These are phyloP conservation scores for Microcebus jonahi DNA, from an alignment of 2,113 vertebrate species.

Conservation along the genomic window DNA sequence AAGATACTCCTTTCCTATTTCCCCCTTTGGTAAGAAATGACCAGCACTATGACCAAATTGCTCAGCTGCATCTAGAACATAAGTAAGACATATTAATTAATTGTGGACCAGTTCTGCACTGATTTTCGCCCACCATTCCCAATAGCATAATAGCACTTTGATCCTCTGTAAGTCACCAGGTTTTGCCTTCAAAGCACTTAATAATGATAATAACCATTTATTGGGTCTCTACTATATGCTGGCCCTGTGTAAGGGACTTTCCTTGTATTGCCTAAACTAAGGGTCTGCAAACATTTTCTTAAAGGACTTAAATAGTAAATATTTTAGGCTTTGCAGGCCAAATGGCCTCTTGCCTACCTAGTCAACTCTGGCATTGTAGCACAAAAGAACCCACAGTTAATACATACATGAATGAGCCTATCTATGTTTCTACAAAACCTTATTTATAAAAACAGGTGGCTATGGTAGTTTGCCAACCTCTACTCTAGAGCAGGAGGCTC, in stretches of 20 bases:
- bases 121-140: not conserved
- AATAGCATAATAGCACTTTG: not conserved
- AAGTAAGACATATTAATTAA: not conserved
- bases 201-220: not conserved
- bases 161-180: not conserved
- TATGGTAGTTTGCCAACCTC: not conserved
- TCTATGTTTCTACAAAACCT: not conserved
- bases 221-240: not conserved
- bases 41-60: not conserved
- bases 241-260: not conserved
- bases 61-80: not conserved
- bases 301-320: not conserved
- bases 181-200: not conserved
- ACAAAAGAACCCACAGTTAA: not conserved
- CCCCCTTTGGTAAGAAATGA: not conserved
- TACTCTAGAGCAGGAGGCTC: not conserved
- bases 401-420: not conserved
- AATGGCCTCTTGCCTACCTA: not conserved
- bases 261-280: not conserved
- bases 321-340: not conserved
- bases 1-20: not conserved
- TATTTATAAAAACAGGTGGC: conserved; percentile 5
- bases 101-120: not conserved
- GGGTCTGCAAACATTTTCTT: not conserved
- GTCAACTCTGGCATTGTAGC: not conserved